phyloP scores from a whole-genome alignment of 2,797 vertebrate species.

The Sebastes taczanowskii region DNA sequence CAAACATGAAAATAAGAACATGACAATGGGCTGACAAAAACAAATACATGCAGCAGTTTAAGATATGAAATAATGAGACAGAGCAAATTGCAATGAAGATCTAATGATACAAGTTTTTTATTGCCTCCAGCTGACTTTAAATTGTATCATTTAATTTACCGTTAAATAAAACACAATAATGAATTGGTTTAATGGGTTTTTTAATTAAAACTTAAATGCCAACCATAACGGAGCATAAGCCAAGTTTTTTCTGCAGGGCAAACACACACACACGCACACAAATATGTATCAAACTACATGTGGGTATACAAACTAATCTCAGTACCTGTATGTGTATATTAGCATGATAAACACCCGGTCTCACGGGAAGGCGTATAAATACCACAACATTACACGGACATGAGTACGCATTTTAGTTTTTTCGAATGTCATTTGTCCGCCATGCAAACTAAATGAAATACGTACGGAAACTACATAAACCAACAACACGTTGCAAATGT shows the following conservation, averaged over 20 bases:
- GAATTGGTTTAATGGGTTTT: constrained; percentile 10
- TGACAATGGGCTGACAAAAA: constrained; percentile 38
- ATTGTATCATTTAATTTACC: background rate
- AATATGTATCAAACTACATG: background rate
- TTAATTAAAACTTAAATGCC: constrained; percentile 23
- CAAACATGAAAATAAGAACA: constrained; percentile 36
- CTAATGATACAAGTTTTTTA: background rate
- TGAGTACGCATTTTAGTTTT: no score
- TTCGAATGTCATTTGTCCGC: no score
- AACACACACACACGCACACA: background rate
- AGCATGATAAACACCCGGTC: background rate
- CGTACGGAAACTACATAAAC: no score
- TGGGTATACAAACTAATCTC: background rate
- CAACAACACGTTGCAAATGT: no score
- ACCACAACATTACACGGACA: no score
- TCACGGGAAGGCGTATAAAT: no score
- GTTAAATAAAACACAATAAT: constrained; percentile 5
- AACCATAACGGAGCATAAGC: background rate
- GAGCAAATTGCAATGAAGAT: background rate
- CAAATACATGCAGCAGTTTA: background rate
- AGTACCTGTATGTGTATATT: background rate
- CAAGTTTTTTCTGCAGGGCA: no score
- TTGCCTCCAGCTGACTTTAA: constrained; percentile 2
- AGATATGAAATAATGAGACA: background rate
- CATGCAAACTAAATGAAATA: no score